These are phyloP conservation scores for Alsophila aescularia DNA, from an alignment of 2,888 invertebrate species.

Conservation along the genomic window DNA sequence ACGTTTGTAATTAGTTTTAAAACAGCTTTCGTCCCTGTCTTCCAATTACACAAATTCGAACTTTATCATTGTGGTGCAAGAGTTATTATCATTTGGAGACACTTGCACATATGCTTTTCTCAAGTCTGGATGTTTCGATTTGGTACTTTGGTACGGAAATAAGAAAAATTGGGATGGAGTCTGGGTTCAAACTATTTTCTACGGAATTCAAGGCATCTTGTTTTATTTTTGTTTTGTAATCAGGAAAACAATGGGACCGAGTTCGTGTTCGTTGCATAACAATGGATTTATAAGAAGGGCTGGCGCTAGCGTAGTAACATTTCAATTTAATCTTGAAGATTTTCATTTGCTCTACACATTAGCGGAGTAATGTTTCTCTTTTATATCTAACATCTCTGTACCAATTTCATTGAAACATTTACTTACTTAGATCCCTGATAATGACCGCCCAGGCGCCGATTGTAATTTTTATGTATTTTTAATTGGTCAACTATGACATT, in stretches of 20 bases:
- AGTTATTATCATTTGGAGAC: constrained; percentile 12
- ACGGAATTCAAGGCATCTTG: constrained; percentile 34
- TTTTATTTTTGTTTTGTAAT: constrained; percentile 29
- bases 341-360: too few species aligned
- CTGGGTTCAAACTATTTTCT: constrained; percentile 39
- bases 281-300: constrained; percentile 6
- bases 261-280: constrained; percentile 26
- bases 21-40: background rate
- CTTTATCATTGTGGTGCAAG: background rate
- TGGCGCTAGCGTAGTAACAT: too few species aligned
- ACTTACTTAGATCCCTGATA: too few species aligned
- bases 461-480: too few species aligned
- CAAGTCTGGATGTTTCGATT: constrained; percentile 27
- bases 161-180: constrained; percentile 17
- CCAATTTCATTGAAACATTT: too few species aligned
- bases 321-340: too few species aligned
- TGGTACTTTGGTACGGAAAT: constrained; percentile 31
- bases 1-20: constrained; percentile 12
- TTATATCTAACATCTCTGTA: too few species aligned
- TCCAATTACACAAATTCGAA: background rate
- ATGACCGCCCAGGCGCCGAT: too few species aligned
- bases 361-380: too few species aligned
- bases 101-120: constrained; percentile 20
- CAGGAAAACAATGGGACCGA: constrained; percentile 29
- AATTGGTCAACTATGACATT: too few species aligned